Evolutionary conservation across 2,888 invertebrate species (phyloP).

Genomic region (Lithosia quadra): DNA sequence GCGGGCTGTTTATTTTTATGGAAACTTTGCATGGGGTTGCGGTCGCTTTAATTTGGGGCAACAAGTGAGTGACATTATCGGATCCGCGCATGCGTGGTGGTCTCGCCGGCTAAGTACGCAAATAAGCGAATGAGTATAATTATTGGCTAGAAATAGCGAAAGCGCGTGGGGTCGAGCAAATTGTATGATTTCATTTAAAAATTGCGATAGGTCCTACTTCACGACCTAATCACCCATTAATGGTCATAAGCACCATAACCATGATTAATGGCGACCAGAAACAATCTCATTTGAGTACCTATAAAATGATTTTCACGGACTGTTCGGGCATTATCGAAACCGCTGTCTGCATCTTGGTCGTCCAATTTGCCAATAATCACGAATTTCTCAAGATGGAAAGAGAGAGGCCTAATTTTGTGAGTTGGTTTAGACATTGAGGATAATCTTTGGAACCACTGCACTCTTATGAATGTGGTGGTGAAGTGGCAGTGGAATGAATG

Average conservation of each 20-base stretch:
- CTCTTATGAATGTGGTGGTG: no score
- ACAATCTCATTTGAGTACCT: no score
- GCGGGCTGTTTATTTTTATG: constrained; percentile 76
- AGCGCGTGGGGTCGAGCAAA: constrained; percentile 73
- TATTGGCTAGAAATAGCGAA: constrained; percentile 67
- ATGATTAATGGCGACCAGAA: not conserved
- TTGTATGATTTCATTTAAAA: constrained; percentile 45
- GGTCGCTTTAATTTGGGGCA: constrained; percentile 78
- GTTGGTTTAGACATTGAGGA: no score
- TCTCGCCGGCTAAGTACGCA: constrained; percentile 71
- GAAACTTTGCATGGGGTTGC: constrained; percentile 82
- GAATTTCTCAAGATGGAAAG: no score
- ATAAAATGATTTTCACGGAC: no score
- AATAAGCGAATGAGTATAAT: constrained; percentile 69
- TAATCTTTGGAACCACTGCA: no score
- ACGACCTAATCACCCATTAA: constrained; percentile 17
- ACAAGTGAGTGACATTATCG: constrained; percentile 79
- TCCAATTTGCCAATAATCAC: no score
- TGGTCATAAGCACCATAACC: not conserved
- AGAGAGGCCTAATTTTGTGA: no score
- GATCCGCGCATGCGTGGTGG: constrained; percentile 85
- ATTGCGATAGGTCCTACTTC: constrained; percentile 25
- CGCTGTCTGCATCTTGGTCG: no score
- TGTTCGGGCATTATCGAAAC: no score
- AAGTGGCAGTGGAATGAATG: no score